These are phyloP conservation scores for Pseudomyrmex dendroicus DNA, from an alignment of 1,140 invertebrate species.

Conservation along the genomic window DNA sequence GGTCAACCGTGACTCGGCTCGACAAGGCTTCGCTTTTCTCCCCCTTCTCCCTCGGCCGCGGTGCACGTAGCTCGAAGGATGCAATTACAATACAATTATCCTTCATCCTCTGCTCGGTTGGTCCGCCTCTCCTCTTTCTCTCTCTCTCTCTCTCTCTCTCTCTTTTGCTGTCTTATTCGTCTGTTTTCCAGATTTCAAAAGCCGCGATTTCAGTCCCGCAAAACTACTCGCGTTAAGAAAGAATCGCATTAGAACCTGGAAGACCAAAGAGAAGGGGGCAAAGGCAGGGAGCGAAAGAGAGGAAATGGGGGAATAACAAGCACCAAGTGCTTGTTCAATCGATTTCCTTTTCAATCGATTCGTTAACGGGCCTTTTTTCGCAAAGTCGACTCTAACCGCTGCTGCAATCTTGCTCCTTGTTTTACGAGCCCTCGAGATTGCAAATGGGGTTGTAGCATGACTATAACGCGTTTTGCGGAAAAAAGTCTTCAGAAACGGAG, in stretches of 20 bases:
- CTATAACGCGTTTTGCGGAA: slow-evolving; percentile 26
- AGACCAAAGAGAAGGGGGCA: neutral
- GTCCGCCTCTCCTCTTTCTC: neutral
- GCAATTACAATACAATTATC: slow-evolving; percentile 61
- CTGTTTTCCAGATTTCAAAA: slow-evolving; percentile 34
- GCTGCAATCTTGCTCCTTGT: slow-evolving; percentile 50
- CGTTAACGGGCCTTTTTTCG: slow-evolving; percentile 56
- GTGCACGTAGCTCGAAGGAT: slow-evolving; percentile 40
- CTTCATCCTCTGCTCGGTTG: slow-evolving; percentile 31
- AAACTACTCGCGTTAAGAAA: slow-evolving; percentile 58
- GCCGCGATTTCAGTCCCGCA: slow-evolving; percentile 5
- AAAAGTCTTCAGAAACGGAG: neutral
- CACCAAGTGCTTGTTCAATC: slow-evolving; percentile 52
- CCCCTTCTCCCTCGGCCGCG: slow-evolving; percentile 9
- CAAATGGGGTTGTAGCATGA: slow-evolving; percentile 46
- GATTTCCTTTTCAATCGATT: slow-evolving; percentile 61
- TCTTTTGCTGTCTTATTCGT: no score
- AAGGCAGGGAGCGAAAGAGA: neutral
- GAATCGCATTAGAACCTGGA: slow-evolving; percentile 11
- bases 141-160: neutral
- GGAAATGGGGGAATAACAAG: slow-evolving; percentile 41
- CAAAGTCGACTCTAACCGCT: slow-evolving; percentile 48
- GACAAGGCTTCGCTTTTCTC: slow-evolving; percentile 10
- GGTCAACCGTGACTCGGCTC: slow-evolving; percentile 64
- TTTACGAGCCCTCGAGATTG: slow-evolving; percentile 41